Conservation (phyloP, 1,140 invertebrate genomes). For the Platorchestia sp. region DNA sequence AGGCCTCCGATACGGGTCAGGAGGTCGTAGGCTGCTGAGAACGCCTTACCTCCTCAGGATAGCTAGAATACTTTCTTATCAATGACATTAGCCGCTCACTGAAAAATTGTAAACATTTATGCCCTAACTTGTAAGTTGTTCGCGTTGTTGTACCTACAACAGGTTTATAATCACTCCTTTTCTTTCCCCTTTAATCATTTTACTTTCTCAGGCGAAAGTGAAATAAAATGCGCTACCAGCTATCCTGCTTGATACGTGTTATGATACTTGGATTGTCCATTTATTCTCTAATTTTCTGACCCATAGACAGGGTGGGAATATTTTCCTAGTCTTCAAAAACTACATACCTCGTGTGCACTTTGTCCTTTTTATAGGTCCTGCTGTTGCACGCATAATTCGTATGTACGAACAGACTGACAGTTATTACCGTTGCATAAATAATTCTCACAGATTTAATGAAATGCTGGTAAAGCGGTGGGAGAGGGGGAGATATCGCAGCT, state of each 20-base stretch:
- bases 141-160: not conserved
- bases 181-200: not conserved
- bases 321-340: not conserved
- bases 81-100: not conserved
- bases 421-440: not conserved
- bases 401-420: not conserved
- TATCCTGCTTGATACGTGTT: not conserved
- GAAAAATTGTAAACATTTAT: not conserved
- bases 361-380: no score
- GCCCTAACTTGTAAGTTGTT: not conserved
- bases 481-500: not conserved
- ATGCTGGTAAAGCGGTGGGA: not conserved
- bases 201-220: no score
- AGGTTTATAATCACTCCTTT: no score
- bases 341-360: not conserved
- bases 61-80: not conserved
- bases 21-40: not conserved
- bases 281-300: not conserved
- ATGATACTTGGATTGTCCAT: not conserved
- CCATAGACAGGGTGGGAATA: not conserved
- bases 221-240: no score
- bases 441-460: not conserved
- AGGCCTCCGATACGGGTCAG: not conserved
- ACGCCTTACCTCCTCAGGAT: not conserved
- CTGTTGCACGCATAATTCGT: not conserved